Percentiles rank a stretch among this genome's conserved stretches.
Conservation (phyloP, 2,797 vertebrate genomes). For the Pipistrellus pipistrellus region DNA sequence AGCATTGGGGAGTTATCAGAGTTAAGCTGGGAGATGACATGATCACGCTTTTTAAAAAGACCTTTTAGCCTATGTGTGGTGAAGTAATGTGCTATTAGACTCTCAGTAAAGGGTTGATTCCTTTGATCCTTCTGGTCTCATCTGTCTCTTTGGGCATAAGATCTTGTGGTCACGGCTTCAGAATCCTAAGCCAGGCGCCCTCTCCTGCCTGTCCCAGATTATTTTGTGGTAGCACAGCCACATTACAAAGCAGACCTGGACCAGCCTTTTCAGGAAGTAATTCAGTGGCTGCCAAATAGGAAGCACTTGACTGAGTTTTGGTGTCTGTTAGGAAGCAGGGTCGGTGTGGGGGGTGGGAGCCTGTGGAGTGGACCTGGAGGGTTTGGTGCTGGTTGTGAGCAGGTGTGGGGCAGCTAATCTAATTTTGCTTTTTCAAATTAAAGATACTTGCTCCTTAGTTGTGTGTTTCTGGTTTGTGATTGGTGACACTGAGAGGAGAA, state of each 20-base stretch:
- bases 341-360: too few relatives aligned
- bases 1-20: neutral
- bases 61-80: neutral
- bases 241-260: neutral
- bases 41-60: neutral
- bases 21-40: neutral
- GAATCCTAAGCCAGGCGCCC: neutral
- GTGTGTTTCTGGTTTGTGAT: neutral
- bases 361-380: neutral
- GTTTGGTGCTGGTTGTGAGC: neutral
- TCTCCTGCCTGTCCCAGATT: neutral
- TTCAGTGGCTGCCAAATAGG: neutral
- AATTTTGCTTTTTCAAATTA: neutral
- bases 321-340: neutral
- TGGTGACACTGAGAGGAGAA: neutral
- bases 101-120: accelerated
- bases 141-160: neutral
- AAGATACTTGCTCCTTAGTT: neutral
- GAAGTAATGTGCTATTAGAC: neutral
- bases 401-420: neutral
- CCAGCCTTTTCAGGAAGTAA: neutral
- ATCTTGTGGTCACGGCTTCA: neutral
- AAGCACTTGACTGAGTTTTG: neutral
- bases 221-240: neutral
- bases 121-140: neutral